Evolutionary conservation across 2,113 vertebrate species (phyloP).

Genomic region (Porphyrio hochstetteri): DNA sequence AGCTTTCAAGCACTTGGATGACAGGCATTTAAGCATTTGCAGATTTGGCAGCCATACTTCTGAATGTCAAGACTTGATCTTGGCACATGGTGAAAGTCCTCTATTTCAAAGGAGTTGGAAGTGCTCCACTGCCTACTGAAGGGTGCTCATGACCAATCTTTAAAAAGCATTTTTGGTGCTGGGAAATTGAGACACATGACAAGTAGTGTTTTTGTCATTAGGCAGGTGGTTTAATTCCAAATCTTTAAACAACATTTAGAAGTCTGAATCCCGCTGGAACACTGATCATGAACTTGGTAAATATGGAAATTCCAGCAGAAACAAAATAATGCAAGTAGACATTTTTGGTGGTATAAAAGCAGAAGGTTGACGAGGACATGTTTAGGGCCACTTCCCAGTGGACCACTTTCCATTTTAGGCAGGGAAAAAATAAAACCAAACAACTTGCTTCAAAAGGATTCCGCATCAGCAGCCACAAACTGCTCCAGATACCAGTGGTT

Average conservation of each 20-base stretch:
- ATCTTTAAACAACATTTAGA: background rate
- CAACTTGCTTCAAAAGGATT: background rate
- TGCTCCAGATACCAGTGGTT: background rate
- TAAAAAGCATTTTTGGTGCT: background rate
- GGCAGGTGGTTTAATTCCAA: background rate
- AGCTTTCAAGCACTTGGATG: background rate
- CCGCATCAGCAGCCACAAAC: background rate
- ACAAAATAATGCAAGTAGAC: background rate
- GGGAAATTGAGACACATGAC: background rate
- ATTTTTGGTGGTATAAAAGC: background rate
- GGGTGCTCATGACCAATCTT: background rate
- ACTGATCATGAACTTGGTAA: background rate
- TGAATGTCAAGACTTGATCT: background rate
- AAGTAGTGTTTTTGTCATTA: background rate
- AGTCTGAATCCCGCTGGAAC: background rate
- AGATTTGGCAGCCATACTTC: background rate
- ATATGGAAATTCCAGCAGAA: background rate
- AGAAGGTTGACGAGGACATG: background rate
- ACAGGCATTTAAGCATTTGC: background rate
- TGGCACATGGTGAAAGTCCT: background rate
- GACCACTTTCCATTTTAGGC: background rate
- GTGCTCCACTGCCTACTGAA: background rate
- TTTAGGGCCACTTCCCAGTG: background rate
- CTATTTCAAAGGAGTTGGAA: background rate
- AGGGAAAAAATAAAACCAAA: background rate